Conservation (phyloP, 2,797 vertebrate genomes). For the Sebastes trivittatus region DNA sequence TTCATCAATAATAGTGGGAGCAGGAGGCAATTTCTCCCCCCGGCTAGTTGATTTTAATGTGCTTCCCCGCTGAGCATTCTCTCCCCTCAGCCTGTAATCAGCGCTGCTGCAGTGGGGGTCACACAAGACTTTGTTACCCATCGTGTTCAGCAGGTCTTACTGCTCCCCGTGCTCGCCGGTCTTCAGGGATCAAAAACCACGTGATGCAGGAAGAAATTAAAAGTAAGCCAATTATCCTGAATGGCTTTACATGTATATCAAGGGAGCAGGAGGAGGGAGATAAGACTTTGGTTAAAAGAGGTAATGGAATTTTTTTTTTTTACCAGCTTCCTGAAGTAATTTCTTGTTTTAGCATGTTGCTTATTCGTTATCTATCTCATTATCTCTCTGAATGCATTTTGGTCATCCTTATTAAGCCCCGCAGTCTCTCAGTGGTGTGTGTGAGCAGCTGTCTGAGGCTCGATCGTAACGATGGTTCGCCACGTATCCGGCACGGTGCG, state of each 20-base stretch:
- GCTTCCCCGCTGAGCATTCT: constrained; percentile 31
- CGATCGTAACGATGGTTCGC: constrained; percentile 51
- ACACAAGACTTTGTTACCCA: constrained; percentile 47
- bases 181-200: constrained; percentile 59
- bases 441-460: constrained; percentile 63
- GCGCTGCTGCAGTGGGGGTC: constrained; percentile 50
- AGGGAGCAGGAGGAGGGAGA: constrained; percentile 20
- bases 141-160: constrained; percentile 46
- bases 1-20: constrained; percentile 34
- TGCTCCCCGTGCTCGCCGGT: constrained; percentile 23
- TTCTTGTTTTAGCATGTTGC: constrained; percentile 19
- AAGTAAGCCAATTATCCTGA: constrained; percentile 66
- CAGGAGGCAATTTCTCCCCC: constrained; percentile 17
- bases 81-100: constrained; percentile 56
- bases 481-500: constrained; percentile 32
- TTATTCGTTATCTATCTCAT: constrained; percentile 11
- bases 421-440: constrained; percentile 29
- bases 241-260: constrained; percentile 41
- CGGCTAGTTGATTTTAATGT: constrained; percentile 62
- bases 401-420: constrained; percentile 47
- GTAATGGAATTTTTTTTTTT: constrained; percentile 19
- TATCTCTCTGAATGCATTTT: constrained; percentile 22
- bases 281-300: constrained; percentile 30
- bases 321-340: constrained; percentile 10
- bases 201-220: constrained; percentile 58